Conservation (phyloP, 2,797 vertebrate species). For the Coregonus ussuriensis region DNA sequence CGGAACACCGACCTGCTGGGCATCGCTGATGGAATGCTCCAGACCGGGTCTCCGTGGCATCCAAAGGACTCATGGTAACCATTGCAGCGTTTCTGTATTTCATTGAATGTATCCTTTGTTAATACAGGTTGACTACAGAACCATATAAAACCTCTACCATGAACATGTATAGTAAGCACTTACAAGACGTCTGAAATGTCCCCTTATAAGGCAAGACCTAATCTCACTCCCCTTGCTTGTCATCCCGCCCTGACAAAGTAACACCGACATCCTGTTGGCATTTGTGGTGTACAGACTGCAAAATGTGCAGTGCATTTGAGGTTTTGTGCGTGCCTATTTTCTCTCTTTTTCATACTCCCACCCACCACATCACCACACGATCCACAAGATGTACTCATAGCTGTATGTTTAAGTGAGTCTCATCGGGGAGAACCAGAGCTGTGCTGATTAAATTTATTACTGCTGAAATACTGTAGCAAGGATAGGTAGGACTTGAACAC, state of each 20-base stretch:
- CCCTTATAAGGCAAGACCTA: neutral
- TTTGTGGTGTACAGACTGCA: neutral
- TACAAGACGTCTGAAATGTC: neutral
- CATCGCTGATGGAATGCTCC: slow-evolving; percentile 91
- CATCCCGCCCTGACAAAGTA: neutral
- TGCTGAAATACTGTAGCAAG: neutral
- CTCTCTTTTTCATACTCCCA: neutral
- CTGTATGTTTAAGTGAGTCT: neutral
- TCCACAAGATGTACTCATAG: neutral
- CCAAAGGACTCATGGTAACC: slow-evolving; percentile 87
- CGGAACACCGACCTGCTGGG: slow-evolving; percentile 89
- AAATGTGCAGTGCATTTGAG: neutral
- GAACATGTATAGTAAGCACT: neutral
- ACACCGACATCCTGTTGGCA: neutral
- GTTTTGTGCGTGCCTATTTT: neutral
- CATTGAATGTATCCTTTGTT: neutral
- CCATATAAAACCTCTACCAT: neutral
- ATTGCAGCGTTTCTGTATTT: neutral
- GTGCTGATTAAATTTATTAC: neutral
- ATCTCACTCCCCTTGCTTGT: neutral
- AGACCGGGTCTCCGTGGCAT: slow-evolving; percentile 83
- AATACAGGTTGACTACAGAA: neutral
- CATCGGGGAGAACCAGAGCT: neutral
- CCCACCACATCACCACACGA: slow-evolving; percentile 30
- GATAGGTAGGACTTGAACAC: neutral